These are phyloP conservation scores for Aplodontia rufa DNA, from an alignment of 2,113 vertebrate species.

Conservation along the genomic window DNA sequence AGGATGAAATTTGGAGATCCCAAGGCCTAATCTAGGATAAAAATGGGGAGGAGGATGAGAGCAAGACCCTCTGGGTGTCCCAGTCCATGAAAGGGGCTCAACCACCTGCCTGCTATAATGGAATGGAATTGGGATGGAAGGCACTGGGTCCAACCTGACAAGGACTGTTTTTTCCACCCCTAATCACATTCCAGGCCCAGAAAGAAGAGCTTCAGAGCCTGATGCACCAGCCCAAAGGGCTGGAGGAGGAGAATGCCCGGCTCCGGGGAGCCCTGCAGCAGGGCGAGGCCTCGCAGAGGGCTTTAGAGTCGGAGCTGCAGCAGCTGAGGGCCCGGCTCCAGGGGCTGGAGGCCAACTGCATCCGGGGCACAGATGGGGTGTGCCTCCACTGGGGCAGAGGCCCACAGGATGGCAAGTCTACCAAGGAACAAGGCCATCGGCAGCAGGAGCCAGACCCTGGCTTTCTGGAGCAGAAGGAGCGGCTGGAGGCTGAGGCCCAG, in stretches of 20 bases:
- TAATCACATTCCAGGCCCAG: slow-evolving; percentile 77
- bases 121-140: neutral
- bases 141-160: neutral
- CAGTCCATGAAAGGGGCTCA: neutral
- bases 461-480: slow-evolving; percentile 66
- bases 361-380: slow-evolving; percentile 53
- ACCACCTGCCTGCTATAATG: neutral
- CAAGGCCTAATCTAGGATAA: neutral
- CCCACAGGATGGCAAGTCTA: neutral
- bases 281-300: slow-evolving; percentile 82
- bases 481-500: neutral
- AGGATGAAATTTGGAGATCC: neutral
- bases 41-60: neutral
- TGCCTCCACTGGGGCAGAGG: neutral
- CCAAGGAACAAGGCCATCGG: rapidly evolving
- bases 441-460: neutral
- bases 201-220: slow-evolving; percentile 83
- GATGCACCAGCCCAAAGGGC: slow-evolving; percentile 65
- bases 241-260: neutral
- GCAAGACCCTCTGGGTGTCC: neutral
- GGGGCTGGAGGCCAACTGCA: slow-evolving; percentile 64
- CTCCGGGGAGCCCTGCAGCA: slow-evolving; percentile 77
- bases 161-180: neutral
- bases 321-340: slow-evolving; percentile 84
- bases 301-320: slow-evolving; percentile 86